phyloP scores from a whole-genome alignment of 2,888 invertebrate genomes.

The Anorthoa munda region DNA sequence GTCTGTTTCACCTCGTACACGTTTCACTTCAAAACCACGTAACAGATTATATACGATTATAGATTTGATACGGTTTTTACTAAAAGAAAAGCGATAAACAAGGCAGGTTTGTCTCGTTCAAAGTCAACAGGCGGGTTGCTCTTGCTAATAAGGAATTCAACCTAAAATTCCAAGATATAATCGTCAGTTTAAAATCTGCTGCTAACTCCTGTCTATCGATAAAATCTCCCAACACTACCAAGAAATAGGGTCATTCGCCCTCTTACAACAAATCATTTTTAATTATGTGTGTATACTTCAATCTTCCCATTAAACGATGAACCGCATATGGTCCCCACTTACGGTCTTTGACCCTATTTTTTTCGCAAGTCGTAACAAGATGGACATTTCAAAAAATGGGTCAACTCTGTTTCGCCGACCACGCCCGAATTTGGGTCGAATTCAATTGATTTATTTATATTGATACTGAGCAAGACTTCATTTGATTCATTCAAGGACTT shows the following conservation, averaged over 20 bases:
- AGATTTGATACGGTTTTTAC: too few relatives aligned
- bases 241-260: conserved; percentile 88
- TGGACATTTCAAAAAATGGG: conserved; percentile 82
- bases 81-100: too few relatives aligned
- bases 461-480: conserved; percentile 51
- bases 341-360: conserved; percentile 80
- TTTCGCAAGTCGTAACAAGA: conserved; percentile 75
- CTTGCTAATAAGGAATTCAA: too few relatives aligned
- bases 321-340: conserved; percentile 74
- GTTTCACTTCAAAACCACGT: too few relatives aligned
- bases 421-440: conserved; percentile 81
- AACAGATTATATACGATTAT: too few relatives aligned
- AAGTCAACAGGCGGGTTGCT: too few relatives aligned
- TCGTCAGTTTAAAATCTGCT: too few relatives aligned
- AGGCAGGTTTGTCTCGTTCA: too few relatives aligned
- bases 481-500: conserved; percentile 62
- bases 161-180: too few relatives aligned
- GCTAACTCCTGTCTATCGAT: conserved; percentile 48
- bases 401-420: conserved; percentile 78
- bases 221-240: conserved; percentile 75
- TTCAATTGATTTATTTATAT: conserved; percentile 79
- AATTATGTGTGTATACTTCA: conserved; percentile 88
- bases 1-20: too few relatives aligned
- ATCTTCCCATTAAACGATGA: conserved; percentile 84
- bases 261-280: conserved; percentile 88